Conservation (phyloP, 1,140 invertebrate genomes). For the Cyclargus thomasi region DNA sequence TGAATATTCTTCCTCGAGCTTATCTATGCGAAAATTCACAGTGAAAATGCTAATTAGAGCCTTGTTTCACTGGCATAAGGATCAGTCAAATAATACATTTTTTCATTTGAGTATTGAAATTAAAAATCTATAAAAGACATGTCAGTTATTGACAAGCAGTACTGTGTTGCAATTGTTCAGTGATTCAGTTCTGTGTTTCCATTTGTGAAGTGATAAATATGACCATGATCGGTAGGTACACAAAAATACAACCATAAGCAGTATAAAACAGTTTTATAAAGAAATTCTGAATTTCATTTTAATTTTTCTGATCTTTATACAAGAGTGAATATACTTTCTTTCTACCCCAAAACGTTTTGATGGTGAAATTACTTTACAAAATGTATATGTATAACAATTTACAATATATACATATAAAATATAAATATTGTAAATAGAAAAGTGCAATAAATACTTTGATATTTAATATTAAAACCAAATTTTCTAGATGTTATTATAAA, state of each 20-base stretch:
- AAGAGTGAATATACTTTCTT: no score
- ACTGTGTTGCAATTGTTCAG: conserved; percentile 16
- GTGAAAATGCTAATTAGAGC: not conserved
- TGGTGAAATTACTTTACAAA: no score
- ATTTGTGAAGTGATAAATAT: conserved; percentile 22
- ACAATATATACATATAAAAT: not conserved
- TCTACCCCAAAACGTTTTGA: no score
- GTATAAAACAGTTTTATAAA: no score
- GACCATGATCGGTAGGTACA: conserved; percentile 29
- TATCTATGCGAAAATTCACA: conserved; percentile 20
- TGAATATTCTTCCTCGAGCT: conserved; percentile 24
- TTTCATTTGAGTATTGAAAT: not conserved
- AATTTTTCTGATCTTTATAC: no score
- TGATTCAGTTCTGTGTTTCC: conserved; percentile 16
- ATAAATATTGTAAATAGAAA: no score
- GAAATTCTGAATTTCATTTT: no score
- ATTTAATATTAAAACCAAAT: no score
- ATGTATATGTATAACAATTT: no score
- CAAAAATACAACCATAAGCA: not conserved
- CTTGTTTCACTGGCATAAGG: conserved; percentile 17
- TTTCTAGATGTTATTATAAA: conserved; percentile 6
- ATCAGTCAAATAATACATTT: not conserved
- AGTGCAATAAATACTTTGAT: no score
- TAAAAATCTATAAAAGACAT: conserved; percentile 22
- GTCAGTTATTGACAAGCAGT: conserved; percentile 8